Percentiles rank a stretch among this genome's conserved stretches.
These are phyloP conservation scores for Callipepla californica DNA, from an alignment of 2,113 vertebrate species.

Conservation along the genomic window DNA sequence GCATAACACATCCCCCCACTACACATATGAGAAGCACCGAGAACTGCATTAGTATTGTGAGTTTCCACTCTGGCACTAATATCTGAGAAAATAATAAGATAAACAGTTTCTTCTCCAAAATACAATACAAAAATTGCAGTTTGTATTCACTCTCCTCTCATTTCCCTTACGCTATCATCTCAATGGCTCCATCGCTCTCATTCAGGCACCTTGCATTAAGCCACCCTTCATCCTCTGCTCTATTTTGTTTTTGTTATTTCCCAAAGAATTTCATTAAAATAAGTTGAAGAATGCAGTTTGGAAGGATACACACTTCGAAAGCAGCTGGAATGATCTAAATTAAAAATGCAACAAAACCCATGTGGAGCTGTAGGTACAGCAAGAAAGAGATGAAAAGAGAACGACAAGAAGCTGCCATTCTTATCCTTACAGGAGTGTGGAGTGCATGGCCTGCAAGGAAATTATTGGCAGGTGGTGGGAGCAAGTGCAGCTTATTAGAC, in stretches of 20 bases:
- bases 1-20: neutral
- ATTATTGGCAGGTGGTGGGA: neutral
- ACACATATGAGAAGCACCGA: neutral
- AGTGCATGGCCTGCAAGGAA: neutral
- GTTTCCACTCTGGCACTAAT: neutral
- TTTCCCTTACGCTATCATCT: neutral
- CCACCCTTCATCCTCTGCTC: neutral
- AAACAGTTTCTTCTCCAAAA: neutral
- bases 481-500: neutral
- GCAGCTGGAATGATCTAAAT: neutral
- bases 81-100: neutral
- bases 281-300: neutral
- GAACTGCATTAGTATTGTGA: neutral
- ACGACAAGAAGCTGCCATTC: neutral
- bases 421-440: neutral
- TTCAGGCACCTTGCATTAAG: neutral
- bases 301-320: neutral
- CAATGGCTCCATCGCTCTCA: neutral
- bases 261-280: neutral
- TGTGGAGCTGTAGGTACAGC: neutral
- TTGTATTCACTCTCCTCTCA: neutral
- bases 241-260: neutral
- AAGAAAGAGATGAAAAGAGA: neutral
- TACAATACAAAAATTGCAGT: neutral
- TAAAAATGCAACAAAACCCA: neutral